Conservation (phyloP, 2,888 invertebrate genomes). For the Melanargia galathea region DNA sequence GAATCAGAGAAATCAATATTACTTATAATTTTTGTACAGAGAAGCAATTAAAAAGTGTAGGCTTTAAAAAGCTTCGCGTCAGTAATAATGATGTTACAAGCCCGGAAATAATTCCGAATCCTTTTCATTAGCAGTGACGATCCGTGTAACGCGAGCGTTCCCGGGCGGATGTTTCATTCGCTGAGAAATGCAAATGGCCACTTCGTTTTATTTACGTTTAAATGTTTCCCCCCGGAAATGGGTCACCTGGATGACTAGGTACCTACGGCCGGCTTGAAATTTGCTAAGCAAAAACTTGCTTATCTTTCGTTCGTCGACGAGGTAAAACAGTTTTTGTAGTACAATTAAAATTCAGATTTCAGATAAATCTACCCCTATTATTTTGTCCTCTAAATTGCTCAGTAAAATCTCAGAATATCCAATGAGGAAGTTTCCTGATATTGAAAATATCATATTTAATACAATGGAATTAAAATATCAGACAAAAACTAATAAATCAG, state of each 20-base stretch:
- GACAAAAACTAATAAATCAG: no score
- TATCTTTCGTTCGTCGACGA: neutral
- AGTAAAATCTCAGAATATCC: no score
- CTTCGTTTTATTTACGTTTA: slow-evolving; percentile 17
- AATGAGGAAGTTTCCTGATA: no score
- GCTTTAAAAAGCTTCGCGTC: no score
- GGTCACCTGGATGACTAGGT: slow-evolving; percentile 23
- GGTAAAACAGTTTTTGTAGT: neutral
- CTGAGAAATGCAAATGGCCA: slow-evolving; percentile 15
- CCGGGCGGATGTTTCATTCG: slow-evolving; percentile 2
- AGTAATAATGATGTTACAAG: neutral
- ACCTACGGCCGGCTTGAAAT: neutral
- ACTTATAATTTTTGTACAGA: no score
- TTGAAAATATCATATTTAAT: no score
- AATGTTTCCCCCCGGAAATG: slow-evolving; percentile 10
- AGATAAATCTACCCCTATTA: no score
- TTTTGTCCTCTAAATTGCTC: no score
- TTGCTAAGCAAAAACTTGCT: slow-evolving; percentile 1
- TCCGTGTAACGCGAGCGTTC: neutral
- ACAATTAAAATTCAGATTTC: no score
- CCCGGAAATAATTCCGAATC: neutral
- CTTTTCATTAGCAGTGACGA: neutral
- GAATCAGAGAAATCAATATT: no score
- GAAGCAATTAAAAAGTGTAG: no score
- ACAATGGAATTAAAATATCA: no score